phyloP scores from a whole-genome alignment of 2,113 vertebrate genomes.

The Tragelaphus imberbis region DNA sequence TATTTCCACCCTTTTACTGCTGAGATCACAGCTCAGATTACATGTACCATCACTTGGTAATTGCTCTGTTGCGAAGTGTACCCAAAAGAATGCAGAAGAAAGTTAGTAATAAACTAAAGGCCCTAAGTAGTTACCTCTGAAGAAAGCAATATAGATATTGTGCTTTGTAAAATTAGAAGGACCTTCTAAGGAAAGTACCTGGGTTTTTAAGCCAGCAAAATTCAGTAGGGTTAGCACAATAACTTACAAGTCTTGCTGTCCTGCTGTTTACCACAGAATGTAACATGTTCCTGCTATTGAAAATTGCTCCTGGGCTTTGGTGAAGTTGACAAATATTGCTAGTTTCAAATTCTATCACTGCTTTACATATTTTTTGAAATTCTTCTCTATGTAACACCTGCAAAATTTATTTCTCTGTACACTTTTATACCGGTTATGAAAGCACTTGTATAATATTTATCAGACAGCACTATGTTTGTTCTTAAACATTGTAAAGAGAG shows the following conservation, averaged over 20 bases:
- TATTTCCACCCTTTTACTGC: not conserved
- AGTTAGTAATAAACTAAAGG: not conserved
- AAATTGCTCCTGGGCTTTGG: not conserved
- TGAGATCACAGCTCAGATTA: not conserved
- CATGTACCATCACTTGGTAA: not conserved
- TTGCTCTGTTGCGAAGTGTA: not conserved
- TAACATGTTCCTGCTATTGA: not conserved
- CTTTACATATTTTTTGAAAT: constrained; percentile 23
- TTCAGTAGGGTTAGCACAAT: not conserved
- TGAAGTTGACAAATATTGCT: constrained; percentile 10
- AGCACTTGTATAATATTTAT: not conserved
- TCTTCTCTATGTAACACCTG: constrained; percentile 10
- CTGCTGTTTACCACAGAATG: not conserved
- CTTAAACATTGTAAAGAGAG: not conserved
- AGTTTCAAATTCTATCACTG: not conserved
- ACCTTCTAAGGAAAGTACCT: not conserved
- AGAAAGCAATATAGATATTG: not conserved
- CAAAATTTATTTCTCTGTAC: not conserved
- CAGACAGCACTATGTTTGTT: not conserved
- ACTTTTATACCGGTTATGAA: not conserved
- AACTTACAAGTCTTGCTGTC: not conserved
- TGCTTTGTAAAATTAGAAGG: not conserved
- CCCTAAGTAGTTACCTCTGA: not conserved
- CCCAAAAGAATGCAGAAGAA: not conserved
- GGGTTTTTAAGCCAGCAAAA: not conserved